These are phyloP conservation scores for Sitodiplosis mosellana DNA, from an alignment of 1,140 invertebrate genomes.

Conservation along the genomic window DNA sequence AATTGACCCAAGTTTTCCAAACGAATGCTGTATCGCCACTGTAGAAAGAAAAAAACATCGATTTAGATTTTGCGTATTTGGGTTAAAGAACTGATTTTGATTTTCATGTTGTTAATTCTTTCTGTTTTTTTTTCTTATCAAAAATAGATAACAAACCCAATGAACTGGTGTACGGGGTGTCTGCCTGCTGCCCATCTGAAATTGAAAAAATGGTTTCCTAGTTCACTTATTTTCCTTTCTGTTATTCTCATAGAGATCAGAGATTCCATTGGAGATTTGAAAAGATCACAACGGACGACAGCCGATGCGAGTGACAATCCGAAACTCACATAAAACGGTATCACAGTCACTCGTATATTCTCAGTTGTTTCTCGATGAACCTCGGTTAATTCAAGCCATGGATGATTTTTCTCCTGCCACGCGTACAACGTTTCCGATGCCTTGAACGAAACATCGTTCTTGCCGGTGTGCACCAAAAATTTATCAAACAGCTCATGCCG, in stretches of 20 bases:
- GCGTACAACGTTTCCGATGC: slow-evolving; percentile 77
- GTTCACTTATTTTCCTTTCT: no score
- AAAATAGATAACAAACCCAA: slow-evolving; percentile 76
- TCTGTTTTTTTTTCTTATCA: no score
- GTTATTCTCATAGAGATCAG: no score
- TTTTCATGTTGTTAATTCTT: no score
- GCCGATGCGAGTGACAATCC: no score
- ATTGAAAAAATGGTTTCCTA: no score
- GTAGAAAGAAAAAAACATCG: slow-evolving; percentile 12
- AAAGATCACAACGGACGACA: no score
- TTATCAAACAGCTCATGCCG: slow-evolving; percentile 94
- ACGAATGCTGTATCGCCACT: slow-evolving; percentile 93
- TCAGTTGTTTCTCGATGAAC: slow-evolving; percentile 97
- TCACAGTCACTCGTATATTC: slow-evolving; percentile 86
- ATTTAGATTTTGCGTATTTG: background rate
- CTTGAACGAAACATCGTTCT: slow-evolving; percentile 63
- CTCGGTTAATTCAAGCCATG: slow-evolving; percentile 89
- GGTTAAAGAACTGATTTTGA: no score
- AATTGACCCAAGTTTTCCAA: slow-evolving; percentile 82
- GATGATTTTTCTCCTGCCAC: slow-evolving; percentile 96
- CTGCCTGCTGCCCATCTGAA: slow-evolving; percentile 44
- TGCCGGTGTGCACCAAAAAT: slow-evolving; percentile 65
- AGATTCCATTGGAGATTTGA: no score
- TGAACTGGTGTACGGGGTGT: slow-evolving; percentile 77
- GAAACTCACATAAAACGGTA: slow-evolving; percentile 75